Percentiles rank a stretch among this genome's conserved stretches.
Evolutionary conservation across 2,888 invertebrate genomes (phyloP).

Genomic region (Acronicta psi): DNA sequence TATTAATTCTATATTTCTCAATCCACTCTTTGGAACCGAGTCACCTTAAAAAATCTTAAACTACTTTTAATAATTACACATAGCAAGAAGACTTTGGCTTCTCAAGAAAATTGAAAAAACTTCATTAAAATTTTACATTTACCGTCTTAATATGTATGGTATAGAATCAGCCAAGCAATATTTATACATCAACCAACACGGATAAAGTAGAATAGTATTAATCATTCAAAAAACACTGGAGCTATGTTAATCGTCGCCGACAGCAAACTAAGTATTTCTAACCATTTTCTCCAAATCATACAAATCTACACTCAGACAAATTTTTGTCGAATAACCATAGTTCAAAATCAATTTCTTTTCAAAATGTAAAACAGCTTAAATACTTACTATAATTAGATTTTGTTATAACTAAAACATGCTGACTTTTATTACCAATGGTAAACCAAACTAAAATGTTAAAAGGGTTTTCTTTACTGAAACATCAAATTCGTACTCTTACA

Average conservation of each 20-base stretch:
- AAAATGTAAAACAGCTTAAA: constrained; percentile 33
- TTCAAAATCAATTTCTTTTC: constrained; percentile 20
- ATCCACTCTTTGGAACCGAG: constrained; percentile 65
- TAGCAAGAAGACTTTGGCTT: constrained; percentile 86
- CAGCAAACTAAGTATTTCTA: constrained; percentile 33
- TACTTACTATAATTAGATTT: constrained; percentile 16
- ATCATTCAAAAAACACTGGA: constrained; percentile 34
- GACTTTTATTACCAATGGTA: constrained; percentile 41
- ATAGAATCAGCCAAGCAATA: constrained; percentile 45
- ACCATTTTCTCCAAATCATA: constrained; percentile 16
- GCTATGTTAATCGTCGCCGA: constrained; percentile 19
- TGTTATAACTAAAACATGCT: constrained; percentile 22
- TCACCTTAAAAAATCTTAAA: constrained; percentile 68
- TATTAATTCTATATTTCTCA: constrained; percentile 64
- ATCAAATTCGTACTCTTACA: constrained; percentile 73
- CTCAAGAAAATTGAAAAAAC: constrained; percentile 74
- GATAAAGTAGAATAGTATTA: constrained; percentile 36
- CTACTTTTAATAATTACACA: constrained; percentile 70
- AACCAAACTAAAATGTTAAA: constrained; percentile 44
- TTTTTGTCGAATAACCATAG: constrained; percentile 42
- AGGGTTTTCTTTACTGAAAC: constrained; percentile 32
- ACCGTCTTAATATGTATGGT: constrained; percentile 35
- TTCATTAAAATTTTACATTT: constrained; percentile 65
- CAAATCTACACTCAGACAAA: constrained; percentile 45
- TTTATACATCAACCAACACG: constrained; percentile 40